These are phyloP conservation scores for Acrobasis repandana DNA, from an alignment of 2,888 invertebrate species.

Conservation along the genomic window DNA sequence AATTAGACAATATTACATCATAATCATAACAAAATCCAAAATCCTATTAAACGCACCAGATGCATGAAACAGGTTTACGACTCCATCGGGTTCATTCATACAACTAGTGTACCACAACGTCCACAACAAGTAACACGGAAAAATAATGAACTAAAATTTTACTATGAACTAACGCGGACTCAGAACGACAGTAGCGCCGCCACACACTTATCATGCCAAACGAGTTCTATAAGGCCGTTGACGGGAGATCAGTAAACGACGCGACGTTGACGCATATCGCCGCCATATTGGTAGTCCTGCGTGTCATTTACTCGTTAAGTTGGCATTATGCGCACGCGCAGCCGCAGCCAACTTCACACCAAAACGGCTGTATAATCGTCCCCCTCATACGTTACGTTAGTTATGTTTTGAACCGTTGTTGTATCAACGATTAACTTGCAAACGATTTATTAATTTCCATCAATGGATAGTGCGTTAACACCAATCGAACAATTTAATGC, in stretches of 20 bases:
- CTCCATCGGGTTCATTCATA: conserved; percentile 53
- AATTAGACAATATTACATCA: conserved; percentile 12
- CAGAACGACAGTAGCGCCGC: too few species aligned
- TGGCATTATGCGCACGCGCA: conserved; percentile 43
- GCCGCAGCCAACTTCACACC: conserved; percentile 59
- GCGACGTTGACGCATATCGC: conserved; percentile 19
- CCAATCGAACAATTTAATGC: conserved; percentile 30
- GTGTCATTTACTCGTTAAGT: conserved; percentile 39
- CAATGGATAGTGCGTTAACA: conserved; percentile 48
- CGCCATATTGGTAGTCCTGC: conserved; percentile 42
- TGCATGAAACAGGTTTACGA: conserved; percentile 56
- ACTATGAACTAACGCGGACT: too few species aligned
- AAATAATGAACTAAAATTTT: too few species aligned
- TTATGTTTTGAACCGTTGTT: conserved; percentile 65
- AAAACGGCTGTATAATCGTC: conserved; percentile 51
- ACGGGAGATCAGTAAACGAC: conserved; percentile 34
- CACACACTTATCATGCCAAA: too few species aligned
- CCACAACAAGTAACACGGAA: too few species aligned
- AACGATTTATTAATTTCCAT: conserved; percentile 44
- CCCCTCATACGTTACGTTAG: conserved; percentile 66
- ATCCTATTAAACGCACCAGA: conserved; percentile 36
- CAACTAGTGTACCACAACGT: too few species aligned
- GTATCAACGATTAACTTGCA: conserved; percentile 38
- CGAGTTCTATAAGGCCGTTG: conserved; percentile 55
- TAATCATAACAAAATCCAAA: conserved; percentile 16